These are phyloP conservation scores for Cantharis flavilabris DNA, from an alignment of 2,888 invertebrate genomes.

Conservation along the genomic window DNA sequence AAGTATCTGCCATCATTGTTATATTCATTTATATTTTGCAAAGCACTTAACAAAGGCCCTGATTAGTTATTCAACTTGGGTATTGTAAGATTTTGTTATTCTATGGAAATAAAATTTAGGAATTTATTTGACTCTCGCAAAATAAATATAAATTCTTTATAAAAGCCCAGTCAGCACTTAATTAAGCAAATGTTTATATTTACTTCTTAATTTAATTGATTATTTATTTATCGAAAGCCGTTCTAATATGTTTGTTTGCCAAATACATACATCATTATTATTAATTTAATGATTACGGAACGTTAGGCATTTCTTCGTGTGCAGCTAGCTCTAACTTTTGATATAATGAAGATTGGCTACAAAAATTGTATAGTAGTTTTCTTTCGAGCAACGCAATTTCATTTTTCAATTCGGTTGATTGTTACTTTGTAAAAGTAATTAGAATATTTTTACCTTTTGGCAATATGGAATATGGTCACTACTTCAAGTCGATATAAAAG, in stretches of 20 bases:
- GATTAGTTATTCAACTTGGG: background rate
- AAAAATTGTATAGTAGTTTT: background rate
- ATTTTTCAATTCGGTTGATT: background rate
- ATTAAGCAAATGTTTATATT: background rate
- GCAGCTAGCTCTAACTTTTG: background rate
- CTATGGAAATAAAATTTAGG: background rate
- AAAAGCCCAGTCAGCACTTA: background rate
- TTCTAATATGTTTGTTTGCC: background rate
- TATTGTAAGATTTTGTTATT: background rate
- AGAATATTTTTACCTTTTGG: background rate
- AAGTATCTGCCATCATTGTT: background rate
- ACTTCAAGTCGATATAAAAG: conserved; percentile 22
- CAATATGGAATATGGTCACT: background rate
- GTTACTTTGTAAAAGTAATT: background rate
- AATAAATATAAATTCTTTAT: background rate
- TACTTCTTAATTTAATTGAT: background rate
- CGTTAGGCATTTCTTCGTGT: background rate
- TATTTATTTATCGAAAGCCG: background rate
- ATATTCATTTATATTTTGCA: background rate
- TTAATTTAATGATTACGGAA: background rate
- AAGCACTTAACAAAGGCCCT: background rate
- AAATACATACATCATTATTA: background rate
- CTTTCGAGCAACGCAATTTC: background rate
- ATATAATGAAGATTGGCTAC: background rate
- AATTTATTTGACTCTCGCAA: background rate